A percentile compares a stretch with the other conserved stretches of the same genome.
Conservation (phyloP, 2,797 vertebrate genomes). For the Nyctibius grandis region DNA sequence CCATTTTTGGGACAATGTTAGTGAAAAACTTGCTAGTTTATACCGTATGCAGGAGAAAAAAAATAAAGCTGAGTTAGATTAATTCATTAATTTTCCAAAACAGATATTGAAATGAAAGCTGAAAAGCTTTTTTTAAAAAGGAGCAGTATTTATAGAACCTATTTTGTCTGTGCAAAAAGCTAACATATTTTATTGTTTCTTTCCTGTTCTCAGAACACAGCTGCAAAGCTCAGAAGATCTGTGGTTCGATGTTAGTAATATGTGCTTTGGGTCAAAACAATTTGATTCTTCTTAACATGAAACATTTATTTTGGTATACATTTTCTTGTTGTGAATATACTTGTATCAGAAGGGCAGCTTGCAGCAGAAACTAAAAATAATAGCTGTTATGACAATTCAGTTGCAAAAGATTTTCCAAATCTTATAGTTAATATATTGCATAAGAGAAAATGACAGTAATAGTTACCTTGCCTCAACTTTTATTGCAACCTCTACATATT, state of each 20-base stretch:
- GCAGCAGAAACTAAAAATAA: background rate
- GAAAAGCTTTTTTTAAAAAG: background rate
- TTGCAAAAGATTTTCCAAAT: background rate
- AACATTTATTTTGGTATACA: background rate
- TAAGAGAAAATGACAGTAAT: background rate
- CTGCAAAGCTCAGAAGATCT: background rate
- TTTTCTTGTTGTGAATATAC: background rate
- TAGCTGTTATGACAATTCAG: background rate
- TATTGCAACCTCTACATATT: background rate
- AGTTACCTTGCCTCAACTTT: background rate
- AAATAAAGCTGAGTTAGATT: background rate
- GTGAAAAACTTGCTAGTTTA: background rate
- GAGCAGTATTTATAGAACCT: background rate
- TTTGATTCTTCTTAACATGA: background rate
- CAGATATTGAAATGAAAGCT: background rate
- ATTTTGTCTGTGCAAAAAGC: background rate
- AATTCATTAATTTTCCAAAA: background rate
- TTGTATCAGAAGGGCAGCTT: background rate
- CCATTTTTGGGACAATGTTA: background rate
- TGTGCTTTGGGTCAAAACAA: background rate
- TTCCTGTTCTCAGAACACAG: background rate
- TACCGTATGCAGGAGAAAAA: background rate
- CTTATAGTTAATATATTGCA: background rate
- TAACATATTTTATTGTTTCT: background rate
- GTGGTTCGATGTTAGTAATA: background rate